Conservation (phyloP, 2,797 vertebrate genomes). For the Arctocebus calabarensis region DNA sequence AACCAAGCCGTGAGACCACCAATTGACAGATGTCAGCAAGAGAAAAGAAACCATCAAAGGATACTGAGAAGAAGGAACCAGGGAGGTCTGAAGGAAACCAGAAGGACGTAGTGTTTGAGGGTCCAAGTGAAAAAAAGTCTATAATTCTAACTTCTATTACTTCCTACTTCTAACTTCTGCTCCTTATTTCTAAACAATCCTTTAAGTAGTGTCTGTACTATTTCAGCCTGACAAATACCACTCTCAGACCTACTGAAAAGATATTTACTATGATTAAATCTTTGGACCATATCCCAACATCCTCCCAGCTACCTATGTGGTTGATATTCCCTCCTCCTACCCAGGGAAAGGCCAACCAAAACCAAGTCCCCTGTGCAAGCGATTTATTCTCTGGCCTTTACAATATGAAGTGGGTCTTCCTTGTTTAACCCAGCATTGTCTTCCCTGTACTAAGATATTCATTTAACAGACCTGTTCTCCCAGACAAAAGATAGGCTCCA, state of each 20-base stretch:
- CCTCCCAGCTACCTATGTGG: conserved; percentile 17
- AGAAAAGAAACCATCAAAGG: conserved; percentile 28
- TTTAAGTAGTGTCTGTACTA: background rate
- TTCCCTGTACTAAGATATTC: background rate
- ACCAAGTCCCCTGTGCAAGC: background rate
- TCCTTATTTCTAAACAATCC: background rate
- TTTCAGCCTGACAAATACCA: background rate
- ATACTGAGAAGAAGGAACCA: conserved; percentile 5
- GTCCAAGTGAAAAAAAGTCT: conserved; percentile 22
- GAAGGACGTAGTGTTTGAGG: background rate
- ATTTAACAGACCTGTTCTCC: conserved; percentile 4
- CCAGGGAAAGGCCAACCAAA: background rate
- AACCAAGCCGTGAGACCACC: background rate
- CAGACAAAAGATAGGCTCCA: background rate
- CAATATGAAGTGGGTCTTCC: conserved; percentile 26
- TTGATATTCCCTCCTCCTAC: background rate
- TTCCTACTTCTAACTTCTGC: conserved; percentile 7
- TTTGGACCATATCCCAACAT: conserved; percentile 10
- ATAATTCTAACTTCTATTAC: background rate
- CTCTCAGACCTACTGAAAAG: conserved; percentile 42
- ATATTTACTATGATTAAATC: conserved; percentile 17
- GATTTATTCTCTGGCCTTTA: conserved; percentile 29
- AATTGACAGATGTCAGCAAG: background rate
- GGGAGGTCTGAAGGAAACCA: background rate
- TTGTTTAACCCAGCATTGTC: background rate